A percentile compares a stretch with the other conserved stretches of the same genome.
phyloP scores from a whole-genome alignment of 2,888 invertebrate species.

The Entomobrya multifasciata region DNA sequence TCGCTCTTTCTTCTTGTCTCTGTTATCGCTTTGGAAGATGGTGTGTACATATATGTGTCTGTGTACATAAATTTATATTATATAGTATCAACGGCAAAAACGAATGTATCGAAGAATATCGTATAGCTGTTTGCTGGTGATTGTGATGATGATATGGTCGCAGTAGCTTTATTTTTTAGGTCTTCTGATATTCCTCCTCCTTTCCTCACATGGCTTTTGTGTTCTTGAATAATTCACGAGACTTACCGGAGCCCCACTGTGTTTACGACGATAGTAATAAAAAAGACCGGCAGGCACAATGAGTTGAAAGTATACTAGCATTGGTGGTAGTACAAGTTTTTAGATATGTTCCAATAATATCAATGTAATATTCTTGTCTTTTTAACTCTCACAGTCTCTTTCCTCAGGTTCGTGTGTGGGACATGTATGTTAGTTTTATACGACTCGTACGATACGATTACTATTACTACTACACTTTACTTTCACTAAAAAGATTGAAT shows the following conservation, averaged over 20 bases:
- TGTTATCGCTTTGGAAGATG: neutral
- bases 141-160: neutral
- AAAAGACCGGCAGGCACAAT: constrained; percentile 48
- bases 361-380: constrained; percentile 7
- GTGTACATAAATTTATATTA: constrained; percentile 39
- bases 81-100: constrained; percentile 21
- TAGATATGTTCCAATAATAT: constrained; percentile 15
- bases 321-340: neutral
- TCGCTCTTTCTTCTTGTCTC: constrained; percentile 19
- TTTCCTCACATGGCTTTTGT: constrained; percentile 60
- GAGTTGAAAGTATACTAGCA: constrained; percentile 7
- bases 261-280: constrained; percentile 62
- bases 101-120: neutral
- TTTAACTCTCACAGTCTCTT: constrained; percentile 1
- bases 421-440: constrained; percentile 17
- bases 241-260: constrained; percentile 58
- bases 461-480: neutral
- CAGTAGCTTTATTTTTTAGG: neutral
- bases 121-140: constrained; percentile 8
- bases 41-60: neutral
- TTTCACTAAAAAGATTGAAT: constrained; percentile 43
- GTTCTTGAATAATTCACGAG: constrained; percentile 59
- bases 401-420: constrained; percentile 6
- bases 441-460: neutral
- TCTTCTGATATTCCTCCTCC: constrained; percentile 18